Conservation (phyloP, 2,113 vertebrate species). For the Meriones unguiculatus region DNA sequence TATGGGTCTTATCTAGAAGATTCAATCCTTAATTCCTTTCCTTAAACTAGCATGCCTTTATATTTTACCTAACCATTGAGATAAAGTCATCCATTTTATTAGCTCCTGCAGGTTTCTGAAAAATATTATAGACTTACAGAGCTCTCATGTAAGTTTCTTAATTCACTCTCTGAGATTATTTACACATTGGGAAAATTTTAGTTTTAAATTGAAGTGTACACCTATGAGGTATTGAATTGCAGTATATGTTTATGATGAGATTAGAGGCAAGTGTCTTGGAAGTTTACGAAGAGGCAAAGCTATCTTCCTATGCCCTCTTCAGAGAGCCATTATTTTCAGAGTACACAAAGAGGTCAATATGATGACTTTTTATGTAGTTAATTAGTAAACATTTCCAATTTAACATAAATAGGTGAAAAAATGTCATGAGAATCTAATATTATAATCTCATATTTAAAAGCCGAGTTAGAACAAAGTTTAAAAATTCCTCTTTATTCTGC, state of each 20-base stretch:
- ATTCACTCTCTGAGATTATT: slow-evolving; percentile 1
- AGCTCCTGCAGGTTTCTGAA: not conserved
- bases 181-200: not conserved
- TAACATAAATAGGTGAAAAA: not conserved
- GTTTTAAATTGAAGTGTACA: slow-evolving; percentile 9
- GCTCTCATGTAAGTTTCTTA: not conserved
- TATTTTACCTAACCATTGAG: slow-evolving; percentile 18
- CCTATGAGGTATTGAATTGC: not conserved
- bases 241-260: not conserved
- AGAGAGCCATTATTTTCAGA: slow-evolving; percentile 31
- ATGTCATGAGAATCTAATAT: not conserved
- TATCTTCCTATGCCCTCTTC: not conserved
- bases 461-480: not conserved
- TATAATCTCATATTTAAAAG: not conserved
- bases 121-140: not conserved
- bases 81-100: not conserved
- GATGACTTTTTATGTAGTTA: not conserved
- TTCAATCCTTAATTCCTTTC: slow-evolving; percentile 15
- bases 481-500: no score
- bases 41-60: not conserved
- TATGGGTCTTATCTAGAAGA: not conserved
- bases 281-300: not conserved
- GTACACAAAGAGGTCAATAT: not conserved
- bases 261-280: not conserved
- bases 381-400: not conserved